Evolutionary conservation across 2,113 vertebrate genomes (phyloP).

Genomic region (Hirundichthys speculiger): DNA sequence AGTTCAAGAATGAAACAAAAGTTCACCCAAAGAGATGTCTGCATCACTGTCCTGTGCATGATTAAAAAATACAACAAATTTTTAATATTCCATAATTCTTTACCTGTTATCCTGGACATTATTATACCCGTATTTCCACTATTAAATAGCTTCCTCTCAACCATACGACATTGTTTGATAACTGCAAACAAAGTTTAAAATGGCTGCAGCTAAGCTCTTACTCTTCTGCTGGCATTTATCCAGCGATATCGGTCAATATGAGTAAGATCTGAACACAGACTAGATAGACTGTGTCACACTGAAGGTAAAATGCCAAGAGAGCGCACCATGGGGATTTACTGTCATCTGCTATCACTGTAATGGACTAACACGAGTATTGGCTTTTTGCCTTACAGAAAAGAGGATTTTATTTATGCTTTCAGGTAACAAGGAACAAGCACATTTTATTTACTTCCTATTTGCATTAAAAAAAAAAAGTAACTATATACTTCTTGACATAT

Average conservation of each 20-base stretch:
- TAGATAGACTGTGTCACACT: conserved; percentile 58
- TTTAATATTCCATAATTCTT: no score
- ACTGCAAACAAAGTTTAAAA: conserved; percentile 40
- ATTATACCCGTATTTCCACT: neutral
- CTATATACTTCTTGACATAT: conserved; percentile 31
- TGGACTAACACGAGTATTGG: conserved; percentile 46
- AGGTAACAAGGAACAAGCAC: conserved; percentile 23
- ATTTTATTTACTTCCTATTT: conserved; percentile 48
- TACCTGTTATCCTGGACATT: neutral
- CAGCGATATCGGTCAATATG: conserved; percentile 61
- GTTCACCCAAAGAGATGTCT: no score
- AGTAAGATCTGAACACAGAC: conserved; percentile 44
- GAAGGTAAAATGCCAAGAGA: conserved; percentile 69
- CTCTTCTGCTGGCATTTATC: conserved; percentile 59
- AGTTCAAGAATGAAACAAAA: no score
- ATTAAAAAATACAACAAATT: neutral
- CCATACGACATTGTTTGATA: conserved; percentile 12
- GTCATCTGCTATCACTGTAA: conserved; percentile 60
- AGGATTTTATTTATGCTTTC: conserved; percentile 21
- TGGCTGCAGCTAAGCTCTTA: conserved; percentile 33
- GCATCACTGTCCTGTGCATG: neutral
- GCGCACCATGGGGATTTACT: conserved; percentile 54
- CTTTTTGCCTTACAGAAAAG: conserved; percentile 40
- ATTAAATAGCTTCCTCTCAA: neutral
- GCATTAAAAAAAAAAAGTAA: conserved; percentile 48